Percentiles rank a stretch among this genome's conserved stretches.
phyloP scores from a whole-genome alignment of 2,888 invertebrate species.

The Auanema freiburgensis region DNA sequence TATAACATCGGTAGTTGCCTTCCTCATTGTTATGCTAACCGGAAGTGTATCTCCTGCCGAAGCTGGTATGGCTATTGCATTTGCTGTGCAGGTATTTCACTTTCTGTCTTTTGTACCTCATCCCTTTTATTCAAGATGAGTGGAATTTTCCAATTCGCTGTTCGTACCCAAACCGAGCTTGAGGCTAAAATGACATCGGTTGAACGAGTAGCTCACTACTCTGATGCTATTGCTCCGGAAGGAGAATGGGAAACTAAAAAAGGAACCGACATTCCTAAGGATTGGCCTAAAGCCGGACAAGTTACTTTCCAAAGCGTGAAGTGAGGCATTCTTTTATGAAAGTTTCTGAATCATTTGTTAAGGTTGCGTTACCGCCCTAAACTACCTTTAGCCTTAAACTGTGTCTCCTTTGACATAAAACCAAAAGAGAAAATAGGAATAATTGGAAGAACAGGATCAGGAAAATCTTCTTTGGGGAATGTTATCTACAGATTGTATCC shows the following conservation, averaged over 20 bases:
- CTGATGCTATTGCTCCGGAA: conserved; percentile 61
- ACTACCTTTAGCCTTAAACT: conserved; percentile 69
- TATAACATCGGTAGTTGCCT: conserved; percentile 68
- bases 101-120: not conserved
- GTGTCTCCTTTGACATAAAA: conserved; percentile 70
- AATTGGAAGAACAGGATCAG: conserved; percentile 71
- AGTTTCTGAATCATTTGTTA: not conserved
- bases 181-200: conserved; percentile 73
- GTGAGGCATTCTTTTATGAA: conserved; percentile 28
- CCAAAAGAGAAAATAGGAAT: conserved; percentile 72
- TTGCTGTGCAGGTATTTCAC: conserved; percentile 69
- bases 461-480: conserved; percentile 71
- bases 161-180: conserved; percentile 89
- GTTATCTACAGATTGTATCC: conserved; percentile 73
- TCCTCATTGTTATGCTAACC: conserved; percentile 68
- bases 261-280: conserved; percentile 39
- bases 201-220: conserved; percentile 62
- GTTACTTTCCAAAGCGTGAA: conserved; percentile 69
- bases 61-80: conserved; percentile 73
- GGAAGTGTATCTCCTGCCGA: conserved; percentile 68
- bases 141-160: conserved; percentile 72
- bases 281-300: conserved; percentile 69
- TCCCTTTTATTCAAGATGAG: conserved; percentile 67
- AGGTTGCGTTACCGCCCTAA: conserved; percentile 68
- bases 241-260: conserved; percentile 35